Base-by-base conservation (phyloP, 2,113 vertebrate species). In the Nestor notabilis region DNA sequence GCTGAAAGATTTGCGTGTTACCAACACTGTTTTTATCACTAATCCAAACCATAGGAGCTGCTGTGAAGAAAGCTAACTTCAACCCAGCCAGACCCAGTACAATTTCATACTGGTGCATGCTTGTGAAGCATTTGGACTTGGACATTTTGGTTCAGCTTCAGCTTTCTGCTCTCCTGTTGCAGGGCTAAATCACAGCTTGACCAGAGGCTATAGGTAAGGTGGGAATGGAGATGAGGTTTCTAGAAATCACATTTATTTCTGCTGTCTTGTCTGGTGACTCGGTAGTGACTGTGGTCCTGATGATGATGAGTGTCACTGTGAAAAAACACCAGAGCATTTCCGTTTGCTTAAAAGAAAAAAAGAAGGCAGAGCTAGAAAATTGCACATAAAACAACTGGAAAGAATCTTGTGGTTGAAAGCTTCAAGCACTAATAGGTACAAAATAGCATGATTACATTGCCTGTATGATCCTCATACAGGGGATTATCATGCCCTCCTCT, bases 401-500 rank as follows among this genome's bases (percentile, higher is more conserved):
- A 60, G 31, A 80, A 81, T 31, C 37, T 8, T 28, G 19, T 43
- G 29, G 17, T 39, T 75, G 60, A 55, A 89, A 87, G n/a, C 17
- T 66, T 84, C 76, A 75, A 79, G 72, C 5, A 6, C 29, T 24
- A 49, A 65, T 90, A 58, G 19, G 29, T 24, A 46, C 2, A 37
- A 85, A 88, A 64, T 83, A 5, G 44, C 6, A 28, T 11, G 0
- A 81, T 63, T 70, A 60, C 10, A 14, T 60, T 95, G 33, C 29
- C 55, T 52, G 23, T 60, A 18, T 1, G 6, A 49, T 78, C 17
- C 17, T 16, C 0, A 0, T 52, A 25, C 20, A 41, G 50, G 13
- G 10, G 11, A 46, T 80, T 76, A 25, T 61, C 47, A 13, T 19
- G 28, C 4, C 10, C 25, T 6, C 13, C 56, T 52, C 6, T 0